Evolutionary conservation across 1,140 invertebrate species (phyloP), one percentile per base, ranked within the genome.

Genomic region (Diplogasteroides magnus): DNA sequence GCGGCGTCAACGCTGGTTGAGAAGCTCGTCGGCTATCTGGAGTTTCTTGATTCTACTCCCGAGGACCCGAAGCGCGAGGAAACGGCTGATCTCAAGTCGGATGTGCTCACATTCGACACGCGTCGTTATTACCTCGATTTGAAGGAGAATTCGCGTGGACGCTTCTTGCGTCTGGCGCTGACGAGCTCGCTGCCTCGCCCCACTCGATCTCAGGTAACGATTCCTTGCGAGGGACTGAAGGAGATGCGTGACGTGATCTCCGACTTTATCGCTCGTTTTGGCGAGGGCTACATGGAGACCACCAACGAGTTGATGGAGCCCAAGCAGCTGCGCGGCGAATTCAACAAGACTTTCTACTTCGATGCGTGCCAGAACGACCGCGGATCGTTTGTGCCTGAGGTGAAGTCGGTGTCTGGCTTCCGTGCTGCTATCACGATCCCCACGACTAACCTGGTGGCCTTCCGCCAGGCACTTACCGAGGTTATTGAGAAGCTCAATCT

Each of bases 321-420:
- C 62, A 88, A 91, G 77, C 93, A 94, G 83, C 89, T 98, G 89
- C 90, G 94, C 78, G 93, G 96, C 77, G 94, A 97, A 87, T 96
- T 96, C 87, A 97, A 13, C 48, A 74, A 98, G 86, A 96, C 96
- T 86, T 98, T 97, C 87, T 98, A 97, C 87, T 98, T 98, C 87
- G 94, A 98, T 87, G 93, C 97, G 84, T 94, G 94, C 71, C 93
- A 97, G 86, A 98, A 98, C 86, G 94, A 94, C 86, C 90, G 94
- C 83, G 95, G 95, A 76, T 91, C 97, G 77, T 98, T 97, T 48
- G 37, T 48, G 19, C 6, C 67, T 55, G 48, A 72, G 70, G 58
- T 72, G n/a, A 72, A 72, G 37, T 19, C 32, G 0, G 63, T 55
- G 58, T 60, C 29, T 31, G 70, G 70, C 13, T 72, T 71, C 59